phyloP scores from a whole-genome alignment of 2,113 vertebrate species.

The Oenanthe oenanthe region DNA sequence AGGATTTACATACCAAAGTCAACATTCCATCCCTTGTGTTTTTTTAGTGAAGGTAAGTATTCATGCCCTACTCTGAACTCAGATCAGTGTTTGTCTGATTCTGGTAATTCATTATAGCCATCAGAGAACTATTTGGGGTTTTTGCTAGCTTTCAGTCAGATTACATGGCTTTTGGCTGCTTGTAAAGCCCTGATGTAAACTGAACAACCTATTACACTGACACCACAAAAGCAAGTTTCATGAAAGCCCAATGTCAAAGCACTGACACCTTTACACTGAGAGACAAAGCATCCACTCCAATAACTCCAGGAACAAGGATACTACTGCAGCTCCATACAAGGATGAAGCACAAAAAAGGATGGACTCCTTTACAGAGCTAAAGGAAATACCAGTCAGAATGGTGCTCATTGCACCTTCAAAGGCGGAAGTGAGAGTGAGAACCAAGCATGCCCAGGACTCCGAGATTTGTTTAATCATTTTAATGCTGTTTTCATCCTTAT shows the following conservation, averaged over 20 bases:
- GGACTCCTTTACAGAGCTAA: not conserved
- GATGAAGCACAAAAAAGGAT: not conserved
- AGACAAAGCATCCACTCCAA: not conserved
- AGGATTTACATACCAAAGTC: not conserved
- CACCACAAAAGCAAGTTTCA: not conserved
- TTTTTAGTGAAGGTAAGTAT: not conserved
- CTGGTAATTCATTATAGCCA: not conserved
- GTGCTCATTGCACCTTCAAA: not conserved
- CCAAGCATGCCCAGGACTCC: not conserved
- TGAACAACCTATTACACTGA: not conserved
- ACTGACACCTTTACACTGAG: not conserved
- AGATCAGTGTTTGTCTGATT: not conserved
- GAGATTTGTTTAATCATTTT: not conserved
- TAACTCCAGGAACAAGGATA: not conserved
- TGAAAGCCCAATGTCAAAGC: not conserved
- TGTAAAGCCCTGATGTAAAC: not conserved
- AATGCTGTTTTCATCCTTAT: not conserved
- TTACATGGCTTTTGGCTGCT: not conserved
- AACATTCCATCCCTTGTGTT: accelerated
- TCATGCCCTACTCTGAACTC: not conserved
- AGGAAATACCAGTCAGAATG: not conserved
- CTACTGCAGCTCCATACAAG: not conserved
- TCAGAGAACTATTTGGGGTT: not conserved
- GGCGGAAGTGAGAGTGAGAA: accelerated
- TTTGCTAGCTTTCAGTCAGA: not conserved